A percentile compares a stretch with the other conserved stretches of the same genome.
Evolutionary conservation across 2,888 invertebrate species (phyloP).

Genomic region (Mythimna loreyi): DNA sequence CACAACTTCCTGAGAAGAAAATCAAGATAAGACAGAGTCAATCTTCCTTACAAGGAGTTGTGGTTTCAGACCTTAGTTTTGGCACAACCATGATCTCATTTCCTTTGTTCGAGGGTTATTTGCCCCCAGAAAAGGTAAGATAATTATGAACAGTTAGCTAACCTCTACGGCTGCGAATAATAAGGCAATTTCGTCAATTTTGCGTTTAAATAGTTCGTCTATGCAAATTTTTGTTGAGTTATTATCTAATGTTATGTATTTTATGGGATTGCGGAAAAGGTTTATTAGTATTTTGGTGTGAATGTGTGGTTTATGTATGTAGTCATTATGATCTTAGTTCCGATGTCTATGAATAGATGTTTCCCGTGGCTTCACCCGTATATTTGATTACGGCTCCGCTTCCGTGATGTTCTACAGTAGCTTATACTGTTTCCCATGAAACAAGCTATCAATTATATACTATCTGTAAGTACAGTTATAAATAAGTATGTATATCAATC

Average conservation of each 20-base stretch:
- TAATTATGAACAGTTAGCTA: conserved; percentile 57
- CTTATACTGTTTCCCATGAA: too few species aligned
- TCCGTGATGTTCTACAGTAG: too few species aligned
- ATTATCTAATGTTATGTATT: conserved; percentile 16
- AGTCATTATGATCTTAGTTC: conserved; percentile 8
- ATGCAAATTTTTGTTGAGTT: conserved; percentile 46
- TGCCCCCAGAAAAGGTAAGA: conserved; percentile 71
- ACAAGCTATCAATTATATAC: too few species aligned
- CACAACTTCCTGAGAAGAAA: conserved; percentile 41
- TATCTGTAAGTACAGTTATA: too few species aligned
- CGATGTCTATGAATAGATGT: not conserved
- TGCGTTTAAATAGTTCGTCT: conserved; percentile 38
- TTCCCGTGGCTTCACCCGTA: too few species aligned
- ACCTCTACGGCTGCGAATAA: conserved; percentile 61
- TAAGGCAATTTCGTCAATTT: conserved; percentile 57
- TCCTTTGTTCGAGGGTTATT: conserved; percentile 78
- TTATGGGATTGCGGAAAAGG: conserved; percentile 38
- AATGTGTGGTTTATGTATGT: conserved; percentile 21
- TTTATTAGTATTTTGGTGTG: conserved; percentile 14
- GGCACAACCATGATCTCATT: conserved; percentile 73
- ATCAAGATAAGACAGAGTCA: conserved; percentile 59
- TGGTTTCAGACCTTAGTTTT: conserved; percentile 68
- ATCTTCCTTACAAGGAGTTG: conserved; percentile 78
- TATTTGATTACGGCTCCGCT: too few species aligned
- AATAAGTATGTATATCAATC: too few species aligned